Conservation (phyloP, 2,888 invertebrate genomes). For the Caenorhabditis sp. region DNA sequence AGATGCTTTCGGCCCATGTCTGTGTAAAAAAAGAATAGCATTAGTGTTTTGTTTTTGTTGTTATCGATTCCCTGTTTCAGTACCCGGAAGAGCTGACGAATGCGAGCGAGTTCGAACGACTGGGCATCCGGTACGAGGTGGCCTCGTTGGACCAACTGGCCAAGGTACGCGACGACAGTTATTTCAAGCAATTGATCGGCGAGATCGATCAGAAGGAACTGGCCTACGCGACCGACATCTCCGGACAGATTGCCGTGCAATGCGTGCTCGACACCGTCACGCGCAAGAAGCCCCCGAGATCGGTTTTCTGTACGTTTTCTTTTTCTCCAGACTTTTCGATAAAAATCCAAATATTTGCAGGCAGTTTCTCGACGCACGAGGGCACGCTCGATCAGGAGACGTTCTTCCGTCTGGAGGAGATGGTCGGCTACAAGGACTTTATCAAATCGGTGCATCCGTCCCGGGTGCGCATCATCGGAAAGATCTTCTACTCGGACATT, state of each 20-base stretch:
- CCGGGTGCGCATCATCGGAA: constrained; percentile 19
- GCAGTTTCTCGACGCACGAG: constrained; percentile 18
- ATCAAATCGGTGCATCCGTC: constrained; percentile 26
- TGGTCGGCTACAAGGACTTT: constrained; percentile 4
- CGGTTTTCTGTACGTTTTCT: constrained; percentile 2
- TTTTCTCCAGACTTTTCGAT: background rate
- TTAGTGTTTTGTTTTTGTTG: background rate
- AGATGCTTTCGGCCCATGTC: too few relatives aligned
- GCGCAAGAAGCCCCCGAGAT: background rate
- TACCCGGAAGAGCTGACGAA: constrained; percentile 15
- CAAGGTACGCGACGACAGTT: constrained; percentile 36
- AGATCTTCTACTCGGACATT: constrained; percentile 37
- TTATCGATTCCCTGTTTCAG: constrained; percentile 5
- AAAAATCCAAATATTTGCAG: constrained; percentile 1
- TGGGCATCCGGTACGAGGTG: constrained; percentile 19
- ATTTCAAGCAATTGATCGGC: constrained; percentile 39
- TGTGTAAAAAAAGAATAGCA: too few relatives aligned
- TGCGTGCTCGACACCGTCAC: background rate
- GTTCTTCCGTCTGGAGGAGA: constrained; percentile 25
- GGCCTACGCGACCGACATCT: constrained; percentile 4
- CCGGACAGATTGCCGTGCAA: constrained; percentile 11
- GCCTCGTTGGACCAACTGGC: constrained; percentile 14
- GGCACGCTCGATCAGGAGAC: constrained; percentile 28
- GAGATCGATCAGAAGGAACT: constrained; percentile 2
- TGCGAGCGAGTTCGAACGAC: background rate